These are phyloP conservation scores for Caerostris darwini DNA, from an alignment of 1,140 invertebrate species.

Conservation along the genomic window DNA sequence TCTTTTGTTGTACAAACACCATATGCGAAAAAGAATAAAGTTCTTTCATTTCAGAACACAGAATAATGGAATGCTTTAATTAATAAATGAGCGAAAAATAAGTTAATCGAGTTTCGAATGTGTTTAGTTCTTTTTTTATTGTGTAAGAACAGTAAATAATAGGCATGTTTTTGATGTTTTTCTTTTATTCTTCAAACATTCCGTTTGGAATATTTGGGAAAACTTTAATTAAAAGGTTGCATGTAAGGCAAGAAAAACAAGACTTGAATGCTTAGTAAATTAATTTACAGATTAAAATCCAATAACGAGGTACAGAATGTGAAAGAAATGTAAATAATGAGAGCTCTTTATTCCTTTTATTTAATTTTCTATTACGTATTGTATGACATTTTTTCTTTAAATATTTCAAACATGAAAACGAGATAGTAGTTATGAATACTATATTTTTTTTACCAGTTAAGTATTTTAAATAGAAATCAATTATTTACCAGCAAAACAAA, in stretches of 20 bases:
- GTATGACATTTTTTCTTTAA: too few relatives aligned
- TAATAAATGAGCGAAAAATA: neutral
- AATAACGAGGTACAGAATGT: neutral
- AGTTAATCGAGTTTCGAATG: neutral
- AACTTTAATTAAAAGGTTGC: neutral
- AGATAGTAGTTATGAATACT: too few relatives aligned
- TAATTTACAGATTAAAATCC: neutral
- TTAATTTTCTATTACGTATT: too few relatives aligned
- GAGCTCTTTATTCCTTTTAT: too few relatives aligned
- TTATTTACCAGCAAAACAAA: neutral
- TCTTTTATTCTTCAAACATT: neutral
- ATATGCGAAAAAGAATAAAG: neutral
- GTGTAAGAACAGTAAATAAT: neutral
- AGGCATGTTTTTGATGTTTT: neutral
- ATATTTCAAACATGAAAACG: too few relatives aligned
- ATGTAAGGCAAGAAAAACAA: neutral
- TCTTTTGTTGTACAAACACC: neutral
- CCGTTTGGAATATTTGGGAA: neutral
- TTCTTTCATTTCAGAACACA: neutral
- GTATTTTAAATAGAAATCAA: too few relatives aligned
- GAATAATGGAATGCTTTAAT: neutral
- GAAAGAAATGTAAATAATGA: neutral
- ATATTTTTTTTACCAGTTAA: too few relatives aligned
- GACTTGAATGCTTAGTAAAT: neutral
- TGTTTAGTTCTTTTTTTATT: neutral